A percentile compares a stretch with the other conserved stretches of the same genome.
Conservation (phyloP, 2,888 invertebrate species). For the Drosophila birchii region DNA sequence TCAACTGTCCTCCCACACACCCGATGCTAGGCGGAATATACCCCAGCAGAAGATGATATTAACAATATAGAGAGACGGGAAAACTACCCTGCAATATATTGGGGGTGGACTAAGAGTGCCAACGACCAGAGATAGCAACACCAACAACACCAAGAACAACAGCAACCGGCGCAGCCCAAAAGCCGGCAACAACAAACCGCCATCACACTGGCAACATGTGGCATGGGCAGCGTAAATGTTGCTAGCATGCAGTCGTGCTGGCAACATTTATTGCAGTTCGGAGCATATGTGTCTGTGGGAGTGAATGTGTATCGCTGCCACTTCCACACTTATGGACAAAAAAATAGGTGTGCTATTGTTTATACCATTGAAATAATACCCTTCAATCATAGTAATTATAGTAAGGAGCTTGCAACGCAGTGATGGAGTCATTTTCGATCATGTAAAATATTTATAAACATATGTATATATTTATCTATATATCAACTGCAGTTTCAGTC, state of each 20-base stretch:
- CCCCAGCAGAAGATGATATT: conserved; percentile 20
- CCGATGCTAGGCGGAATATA: conserved; percentile 3
- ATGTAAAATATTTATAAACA: too few relatives aligned
- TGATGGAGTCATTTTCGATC: too few relatives aligned
- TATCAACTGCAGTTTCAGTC: too few relatives aligned
- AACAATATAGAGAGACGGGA: conserved; percentile 36
- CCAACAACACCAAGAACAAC: conserved; percentile 37
- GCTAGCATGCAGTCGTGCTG: conserved; percentile 13
- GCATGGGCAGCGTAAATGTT: conserved; percentile 13
- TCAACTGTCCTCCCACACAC: conserved; percentile 27
- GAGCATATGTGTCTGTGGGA: conserved; percentile 53
- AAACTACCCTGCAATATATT: conserved; percentile 65
- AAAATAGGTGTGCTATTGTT: background rate
- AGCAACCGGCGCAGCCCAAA: conserved; percentile 52
- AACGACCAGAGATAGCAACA: conserved; percentile 56
- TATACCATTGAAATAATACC: too few relatives aligned
- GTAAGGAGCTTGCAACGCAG: too few relatives aligned
- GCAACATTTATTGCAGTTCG: conserved; percentile 24
- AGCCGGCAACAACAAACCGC: conserved; percentile 74
- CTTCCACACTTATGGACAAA: conserved; percentile 39
- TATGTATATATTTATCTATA: too few relatives aligned
- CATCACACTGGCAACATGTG: conserved; percentile 59
- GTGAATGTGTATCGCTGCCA: conserved; percentile 56
- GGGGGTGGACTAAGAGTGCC: conserved; percentile 54
- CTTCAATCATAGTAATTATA: too few relatives aligned